phyloP scores from a whole-genome alignment of 2,888 invertebrate species.

The Trichopoda pennipes region DNA sequence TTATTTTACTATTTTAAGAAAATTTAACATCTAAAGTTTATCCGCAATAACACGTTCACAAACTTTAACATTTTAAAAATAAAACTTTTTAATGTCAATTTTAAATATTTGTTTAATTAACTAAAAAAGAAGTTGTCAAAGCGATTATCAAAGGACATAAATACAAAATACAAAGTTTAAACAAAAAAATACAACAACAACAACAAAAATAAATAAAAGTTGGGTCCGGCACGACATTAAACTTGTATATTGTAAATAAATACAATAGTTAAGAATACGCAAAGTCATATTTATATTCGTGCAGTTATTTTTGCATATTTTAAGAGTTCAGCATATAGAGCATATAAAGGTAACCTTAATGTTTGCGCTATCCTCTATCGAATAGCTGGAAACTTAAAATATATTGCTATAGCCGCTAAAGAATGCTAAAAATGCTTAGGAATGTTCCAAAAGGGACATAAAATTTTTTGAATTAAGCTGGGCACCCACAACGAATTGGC shows the following conservation, averaged over 20 bases:
- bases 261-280: neutral
- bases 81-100: conserved; percentile 50
- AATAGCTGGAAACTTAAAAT: too few relatives aligned
- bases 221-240: too few relatives aligned
- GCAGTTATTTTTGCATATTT: neutral
- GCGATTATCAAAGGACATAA: conserved; percentile 1
- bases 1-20: too few relatives aligned
- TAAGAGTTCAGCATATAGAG: conserved; percentile 22
- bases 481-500: too few relatives aligned
- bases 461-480: too few relatives aligned
- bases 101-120: conserved; percentile 14
- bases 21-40: neutral
- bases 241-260: neutral
- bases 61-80: conserved; percentile 9
- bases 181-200: too few relatives aligned
- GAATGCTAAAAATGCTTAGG: too few relatives aligned
- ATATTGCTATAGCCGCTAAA: too few relatives aligned
- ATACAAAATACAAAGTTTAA: conserved; percentile 5
- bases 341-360: too few relatives aligned
- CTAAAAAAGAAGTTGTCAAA: conserved; percentile 7
- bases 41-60: neutral
- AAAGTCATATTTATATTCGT: neutral
- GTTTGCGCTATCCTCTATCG: too few relatives aligned
- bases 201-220: too few relatives aligned
- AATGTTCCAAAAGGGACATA: too few relatives aligned